These are phyloP conservation scores for Drosophila tani DNA, from an alignment of 1,140 invertebrate species.

Conservation along the genomic window DNA sequence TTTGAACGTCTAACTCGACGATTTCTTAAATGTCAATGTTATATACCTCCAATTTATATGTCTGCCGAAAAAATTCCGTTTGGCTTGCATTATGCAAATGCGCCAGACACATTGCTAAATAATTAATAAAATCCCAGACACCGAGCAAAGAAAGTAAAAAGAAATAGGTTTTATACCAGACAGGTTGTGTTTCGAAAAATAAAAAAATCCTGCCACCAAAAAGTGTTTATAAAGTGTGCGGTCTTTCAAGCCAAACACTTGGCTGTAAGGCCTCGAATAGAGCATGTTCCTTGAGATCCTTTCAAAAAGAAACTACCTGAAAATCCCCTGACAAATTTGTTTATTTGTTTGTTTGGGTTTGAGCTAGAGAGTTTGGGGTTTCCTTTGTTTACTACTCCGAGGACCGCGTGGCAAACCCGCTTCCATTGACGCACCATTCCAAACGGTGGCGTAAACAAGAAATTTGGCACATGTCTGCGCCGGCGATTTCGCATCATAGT, in stretches of 20 bases:
- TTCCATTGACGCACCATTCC: slow-evolving; percentile 32
- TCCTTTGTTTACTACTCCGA: slow-evolving; percentile 10
- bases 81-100: slow-evolving; percentile 62
- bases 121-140: slow-evolving; percentile 39
- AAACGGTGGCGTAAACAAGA: slow-evolving; percentile 39
- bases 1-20: slow-evolving; percentile 52
- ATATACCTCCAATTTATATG: slow-evolving; percentile 21
- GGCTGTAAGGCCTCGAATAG: background rate
- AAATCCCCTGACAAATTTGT: slow-evolving; percentile 9
- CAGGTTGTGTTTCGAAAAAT: slow-evolving; percentile 1
- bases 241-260: slow-evolving; percentile 2
- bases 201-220: background rate
- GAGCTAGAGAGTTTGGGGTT: slow-evolving; percentile 23
- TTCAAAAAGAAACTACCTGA: background rate
- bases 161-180: background rate
- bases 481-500: slow-evolving; percentile 40
- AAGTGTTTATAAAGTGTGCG: slow-evolving; percentile 40
- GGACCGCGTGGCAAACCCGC: slow-evolving; percentile 27
- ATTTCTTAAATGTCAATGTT: slow-evolving; percentile 60
- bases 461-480: slow-evolving; percentile 52
- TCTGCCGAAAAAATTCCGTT: slow-evolving; percentile 39
- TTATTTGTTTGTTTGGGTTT: slow-evolving; percentile 40
- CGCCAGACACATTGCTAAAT: slow-evolving; percentile 44
- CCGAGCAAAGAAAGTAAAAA: slow-evolving; percentile 7
- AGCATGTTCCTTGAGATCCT: slow-evolving; percentile 8